These are phyloP conservation scores for Hycleus phaleratus DNA, from an alignment of 1,140 invertebrate species.

Conservation along the genomic window DNA sequence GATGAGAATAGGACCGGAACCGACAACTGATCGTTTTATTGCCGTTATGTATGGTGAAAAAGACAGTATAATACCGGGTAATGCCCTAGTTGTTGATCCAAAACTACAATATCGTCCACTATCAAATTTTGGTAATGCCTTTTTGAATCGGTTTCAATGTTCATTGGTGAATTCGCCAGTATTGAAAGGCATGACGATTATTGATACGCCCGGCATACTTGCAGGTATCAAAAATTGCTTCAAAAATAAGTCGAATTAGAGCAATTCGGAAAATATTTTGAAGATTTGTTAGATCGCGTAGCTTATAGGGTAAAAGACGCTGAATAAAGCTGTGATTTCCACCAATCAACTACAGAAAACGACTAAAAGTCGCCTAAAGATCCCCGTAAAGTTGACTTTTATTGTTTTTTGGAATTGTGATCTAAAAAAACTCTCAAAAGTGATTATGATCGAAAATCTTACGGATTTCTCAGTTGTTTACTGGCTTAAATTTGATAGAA, in stretches of 20 bases:
- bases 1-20: conserved; percentile 56
- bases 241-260: too few species aligned
- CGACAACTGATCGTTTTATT: conserved; percentile 67
- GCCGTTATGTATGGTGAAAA: conserved; percentile 59
- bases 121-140: conserved; percentile 63
- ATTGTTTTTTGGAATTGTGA: too few species aligned
- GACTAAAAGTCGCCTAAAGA: too few species aligned
- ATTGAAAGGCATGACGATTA: conserved; percentile 63
- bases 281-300: too few species aligned
- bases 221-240: conserved; percentile 43
- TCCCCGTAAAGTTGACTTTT: too few species aligned
- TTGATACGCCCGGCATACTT: conserved; percentile 68
- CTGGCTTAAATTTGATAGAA: too few species aligned
- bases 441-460: too few species aligned
- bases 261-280: neutral
- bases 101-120: conserved; percentile 61
- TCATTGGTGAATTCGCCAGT: conserved; percentile 55
- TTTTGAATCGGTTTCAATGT: conserved; percentile 69
- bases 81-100: conserved; percentile 66
- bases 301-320: neutral
- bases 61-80: conserved; percentile 61
- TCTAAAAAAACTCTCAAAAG: too few species aligned
- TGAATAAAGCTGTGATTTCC: too few species aligned
- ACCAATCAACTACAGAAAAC: too few species aligned
- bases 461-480: too few species aligned